Evolutionary conservation across 2,888 invertebrate species (phyloP).

Genomic region (Liposcelis brunnea): DNA sequence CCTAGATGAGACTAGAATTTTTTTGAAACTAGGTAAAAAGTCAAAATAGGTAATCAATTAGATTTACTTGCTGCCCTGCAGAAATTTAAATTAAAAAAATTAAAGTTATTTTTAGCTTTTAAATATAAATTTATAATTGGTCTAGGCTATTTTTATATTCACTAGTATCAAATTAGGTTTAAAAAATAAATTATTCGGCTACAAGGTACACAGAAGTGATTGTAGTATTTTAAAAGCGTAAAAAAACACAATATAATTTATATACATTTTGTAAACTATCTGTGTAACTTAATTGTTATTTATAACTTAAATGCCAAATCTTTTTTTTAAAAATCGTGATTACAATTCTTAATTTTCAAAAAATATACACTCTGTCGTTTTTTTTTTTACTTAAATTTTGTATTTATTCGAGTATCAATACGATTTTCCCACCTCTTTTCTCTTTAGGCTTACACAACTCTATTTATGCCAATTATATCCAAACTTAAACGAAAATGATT

Average conservation of each 20-base stretch:
- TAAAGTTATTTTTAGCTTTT: no score
- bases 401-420: slow-evolving; percentile 1
- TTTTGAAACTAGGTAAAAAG: no score
- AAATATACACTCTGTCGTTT: slow-evolving; percentile 7
- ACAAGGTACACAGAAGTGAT: slow-evolving; percentile 5
- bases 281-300: slow-evolving; percentile 3
- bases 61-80: no score
- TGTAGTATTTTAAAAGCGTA: not conserved
- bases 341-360: slow-evolving; percentile 3
- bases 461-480: no score
- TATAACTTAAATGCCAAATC: slow-evolving; percentile 6
- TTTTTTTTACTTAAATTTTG: not conserved
- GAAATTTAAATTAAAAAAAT: no score
- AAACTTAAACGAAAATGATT: no score
- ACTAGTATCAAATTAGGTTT: no score
- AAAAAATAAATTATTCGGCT: slow-evolving; percentile 3
- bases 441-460: no score
- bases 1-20: no score
- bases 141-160: no score
- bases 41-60: no score
- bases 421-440: not conserved
- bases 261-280: slow-evolving; percentile 6
- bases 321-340: not conserved
- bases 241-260: slow-evolving; percentile 1
- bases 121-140: no score